phyloP scores from a whole-genome alignment of 2,888 invertebrate species.

The Scaptomyza reducta region DNA sequence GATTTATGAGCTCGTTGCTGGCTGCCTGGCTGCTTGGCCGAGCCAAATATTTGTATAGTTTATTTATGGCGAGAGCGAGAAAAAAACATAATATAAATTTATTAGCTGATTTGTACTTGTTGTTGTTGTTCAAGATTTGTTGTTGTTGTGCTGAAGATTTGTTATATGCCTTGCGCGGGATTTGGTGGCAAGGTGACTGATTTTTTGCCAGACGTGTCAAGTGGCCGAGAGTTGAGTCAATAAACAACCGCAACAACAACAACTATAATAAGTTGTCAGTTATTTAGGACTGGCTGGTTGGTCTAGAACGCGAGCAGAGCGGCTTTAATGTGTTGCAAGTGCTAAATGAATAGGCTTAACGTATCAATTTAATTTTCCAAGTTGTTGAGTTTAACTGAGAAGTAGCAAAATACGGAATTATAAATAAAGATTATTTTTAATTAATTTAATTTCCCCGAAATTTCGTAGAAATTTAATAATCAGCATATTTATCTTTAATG shows the following conservation, averaged over 20 bases:
- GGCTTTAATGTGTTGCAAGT: conserved; percentile 21
- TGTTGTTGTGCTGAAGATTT: conserved; percentile 43
- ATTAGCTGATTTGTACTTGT: conserved; percentile 70
- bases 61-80: conserved; percentile 65
- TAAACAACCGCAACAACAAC: conserved; percentile 35
- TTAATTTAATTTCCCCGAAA: too few relatives aligned
- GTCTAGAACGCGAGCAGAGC: neutral
- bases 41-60: conserved; percentile 73
- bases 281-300: conserved; percentile 27
- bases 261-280: conserved; percentile 19
- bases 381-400: neutral
- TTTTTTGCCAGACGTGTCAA: conserved; percentile 74
- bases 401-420: too few relatives aligned
- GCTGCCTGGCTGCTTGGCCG: conserved; percentile 53
- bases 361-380: neutral
- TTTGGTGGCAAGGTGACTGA: conserved; percentile 68
- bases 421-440: too few relatives aligned
- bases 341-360: conserved; percentile 29
- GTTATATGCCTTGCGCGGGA: conserved; percentile 33
- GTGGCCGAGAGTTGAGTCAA: conserved; percentile 54
- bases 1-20: conserved; percentile 72
- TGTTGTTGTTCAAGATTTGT: conserved; percentile 25
- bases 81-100: conserved; percentile 56
- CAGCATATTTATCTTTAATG: too few relatives aligned
- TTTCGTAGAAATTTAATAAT: too few relatives aligned